Evolutionary conservation across 1,140 invertebrate species (phyloP).

Genomic region (Diachasma alloeum): DNA sequence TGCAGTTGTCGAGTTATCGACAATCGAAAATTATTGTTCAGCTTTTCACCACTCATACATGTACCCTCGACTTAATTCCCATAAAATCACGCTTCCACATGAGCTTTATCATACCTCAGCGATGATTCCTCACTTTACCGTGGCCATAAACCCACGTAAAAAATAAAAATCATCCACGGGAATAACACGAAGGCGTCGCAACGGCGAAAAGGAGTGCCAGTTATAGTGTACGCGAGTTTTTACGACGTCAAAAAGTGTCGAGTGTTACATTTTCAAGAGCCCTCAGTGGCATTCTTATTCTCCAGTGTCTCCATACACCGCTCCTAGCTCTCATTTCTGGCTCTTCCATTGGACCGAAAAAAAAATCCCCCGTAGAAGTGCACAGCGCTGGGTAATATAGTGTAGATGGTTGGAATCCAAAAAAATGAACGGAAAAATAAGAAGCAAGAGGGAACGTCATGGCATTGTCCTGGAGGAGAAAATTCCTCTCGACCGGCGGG

Average conservation of each 20-base stretch:
- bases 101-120: not conserved
- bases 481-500: not conserved
- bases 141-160: not conserved
- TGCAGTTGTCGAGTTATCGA: too few species aligned
- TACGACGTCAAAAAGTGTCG: constrained; percentile 18
- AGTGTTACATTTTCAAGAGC: not conserved
- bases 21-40: too few species aligned
- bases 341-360: not conserved
- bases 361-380: not conserved
- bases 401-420: not conserved
- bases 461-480: constrained; percentile 14
- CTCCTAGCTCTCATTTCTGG: not conserved
- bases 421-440: constrained; percentile 9
- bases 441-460: constrained; percentile 16
- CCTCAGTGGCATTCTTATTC: constrained; percentile 11
- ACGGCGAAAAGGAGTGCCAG: not conserved
- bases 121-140: not conserved
- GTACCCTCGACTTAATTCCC: too few species aligned
- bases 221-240: not conserved
- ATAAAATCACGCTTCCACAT: too few species aligned
- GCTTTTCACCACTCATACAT: too few species aligned
- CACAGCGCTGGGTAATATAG: constrained; percentile 2
- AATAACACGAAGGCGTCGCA: not conserved
- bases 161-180: not conserved
- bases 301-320: constrained; percentile 5